Evolutionary conservation across 2,113 vertebrate species (phyloP), one percentile per base, ranked within the genome.

Genomic region (Symphodus melops): DNA sequence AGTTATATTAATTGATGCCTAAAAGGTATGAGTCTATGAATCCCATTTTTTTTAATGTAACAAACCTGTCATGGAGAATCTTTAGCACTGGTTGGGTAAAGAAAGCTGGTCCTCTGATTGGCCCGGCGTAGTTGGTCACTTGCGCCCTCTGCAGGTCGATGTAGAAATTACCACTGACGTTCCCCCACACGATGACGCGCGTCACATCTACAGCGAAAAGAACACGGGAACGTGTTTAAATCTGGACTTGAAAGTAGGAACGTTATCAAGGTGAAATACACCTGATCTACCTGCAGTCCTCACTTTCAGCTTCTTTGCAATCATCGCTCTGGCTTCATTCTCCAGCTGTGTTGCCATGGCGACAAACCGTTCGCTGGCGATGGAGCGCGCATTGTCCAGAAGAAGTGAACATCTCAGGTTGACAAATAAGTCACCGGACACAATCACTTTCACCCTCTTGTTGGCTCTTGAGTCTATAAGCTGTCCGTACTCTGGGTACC

Each of bases 101-200:
- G 68, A 75, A 83, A 67, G 89, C 69, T 8, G 96, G 97, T 21
- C 97, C 96, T 90, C 92, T 90, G 70, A 97, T 81, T 21, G 96
- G 92, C 28, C 93, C 92, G 0, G 95, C 75, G 5, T 94, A 95
- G 81, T 92, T 89, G 84, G 93, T 94, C 69, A 98, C 89, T 23
- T 92, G 93, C 19, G 96, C 91, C 80, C 93, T 93, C 87, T 95
- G 96, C 71, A 99, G 94, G 90, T 99, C 97, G 8, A 96, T 44
- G n/a, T 95, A 93, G 75, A 91, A 96, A 68, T 68, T 88, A 28
- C 96, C 96, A 61, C 93, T 94, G 80, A 97, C 91, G 79, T 98
- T 97, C 23, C 97, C 97, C 97, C 98, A 99, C 37, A 99, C 81
- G 0, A 96, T 94, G n/a, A 99, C 90, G 8, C 96, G 87, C 88